phyloP scores from a whole-genome alignment of 2,888 invertebrate genomes.

The Lissocephala sabroskyi region DNA sequence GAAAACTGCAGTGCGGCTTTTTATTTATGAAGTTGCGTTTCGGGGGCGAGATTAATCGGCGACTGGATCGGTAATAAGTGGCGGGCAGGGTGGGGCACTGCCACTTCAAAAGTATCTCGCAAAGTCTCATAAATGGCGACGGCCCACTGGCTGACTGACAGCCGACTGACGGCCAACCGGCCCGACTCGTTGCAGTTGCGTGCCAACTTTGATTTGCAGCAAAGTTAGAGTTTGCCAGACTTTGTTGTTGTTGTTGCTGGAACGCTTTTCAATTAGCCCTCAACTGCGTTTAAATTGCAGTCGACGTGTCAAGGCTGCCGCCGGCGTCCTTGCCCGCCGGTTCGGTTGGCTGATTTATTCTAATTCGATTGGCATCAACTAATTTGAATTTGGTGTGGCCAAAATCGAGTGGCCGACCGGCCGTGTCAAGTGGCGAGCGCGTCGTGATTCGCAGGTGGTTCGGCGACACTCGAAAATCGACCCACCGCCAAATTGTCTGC shows the following conservation, averaged over 20 bases:
- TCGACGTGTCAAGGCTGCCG: constrained; percentile 26
- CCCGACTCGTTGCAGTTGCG: background rate
- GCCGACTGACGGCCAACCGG: background rate
- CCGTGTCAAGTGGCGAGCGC: constrained; percentile 23
- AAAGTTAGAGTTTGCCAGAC: constrained; percentile 26
- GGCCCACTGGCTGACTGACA: background rate
- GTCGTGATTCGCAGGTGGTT: background rate
- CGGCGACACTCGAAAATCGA: background rate
- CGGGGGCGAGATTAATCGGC: constrained; percentile 40
- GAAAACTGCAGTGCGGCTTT: constrained; percentile 18
- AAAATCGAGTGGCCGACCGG: constrained; percentile 19
- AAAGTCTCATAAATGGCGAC: constrained; percentile 33
- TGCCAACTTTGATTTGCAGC: constrained; percentile 25
- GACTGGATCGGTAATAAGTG: constrained; percentile 52
- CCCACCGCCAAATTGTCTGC: no score
- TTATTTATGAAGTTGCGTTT: constrained; percentile 9
- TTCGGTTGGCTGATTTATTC: constrained; percentile 30
- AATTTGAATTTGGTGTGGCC: constrained; percentile 3
- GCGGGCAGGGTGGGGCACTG: constrained; percentile 25
- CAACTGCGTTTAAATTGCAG: constrained; percentile 6
- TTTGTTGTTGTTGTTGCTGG: background rate
- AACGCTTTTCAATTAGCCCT: constrained; percentile 48
- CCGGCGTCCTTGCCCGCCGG: no score
- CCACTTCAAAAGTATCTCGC: constrained; percentile 53
- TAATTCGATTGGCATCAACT: constrained; percentile 16